Evolutionary conservation across 2,797 vertebrate species (phyloP).

Genomic region (Lithobates pipiens): DNA sequence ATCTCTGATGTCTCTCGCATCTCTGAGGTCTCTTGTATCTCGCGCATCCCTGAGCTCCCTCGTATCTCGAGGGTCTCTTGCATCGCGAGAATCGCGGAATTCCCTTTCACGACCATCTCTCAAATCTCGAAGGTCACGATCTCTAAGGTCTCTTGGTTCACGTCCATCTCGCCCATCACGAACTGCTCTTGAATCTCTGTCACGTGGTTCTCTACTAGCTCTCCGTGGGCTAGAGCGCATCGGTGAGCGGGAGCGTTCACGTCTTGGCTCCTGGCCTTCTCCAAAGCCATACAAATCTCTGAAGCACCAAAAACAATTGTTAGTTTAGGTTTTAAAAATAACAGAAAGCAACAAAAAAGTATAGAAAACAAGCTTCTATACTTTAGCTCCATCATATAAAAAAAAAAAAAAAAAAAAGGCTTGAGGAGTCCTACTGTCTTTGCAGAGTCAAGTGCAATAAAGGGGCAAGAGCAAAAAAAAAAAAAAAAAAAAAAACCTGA

Average conservation of each 20-base stretch:
- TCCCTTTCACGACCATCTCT: constrained; percentile 74
- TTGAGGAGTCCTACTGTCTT: too few relatives aligned
- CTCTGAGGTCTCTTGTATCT: constrained; percentile 81
- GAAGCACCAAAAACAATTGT: constrained; percentile 65
- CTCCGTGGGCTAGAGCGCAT: constrained; percentile 80
- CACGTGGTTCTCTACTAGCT: constrained; percentile 83
- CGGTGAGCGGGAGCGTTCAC: constrained; percentile 77
- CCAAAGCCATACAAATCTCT: constrained; percentile 78
- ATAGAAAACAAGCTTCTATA: too few relatives aligned
- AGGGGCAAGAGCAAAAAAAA: background rate
- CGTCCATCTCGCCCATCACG: constrained; percentile 80
- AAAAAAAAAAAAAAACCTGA: background rate
- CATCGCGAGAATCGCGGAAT: constrained; percentile 80
- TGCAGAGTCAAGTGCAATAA: too few relatives aligned
- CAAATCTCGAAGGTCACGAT: constrained; percentile 71
- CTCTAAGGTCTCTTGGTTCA: constrained; percentile 77
- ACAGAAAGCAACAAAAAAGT: background rate
- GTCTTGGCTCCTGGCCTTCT: constrained; percentile 75
- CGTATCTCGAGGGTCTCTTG: constrained; percentile 78
- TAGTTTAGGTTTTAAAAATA: background rate
- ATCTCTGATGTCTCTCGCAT: constrained; percentile 74
- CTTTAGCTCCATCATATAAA: background rate
- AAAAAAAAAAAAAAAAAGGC: background rate
- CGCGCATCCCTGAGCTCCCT: constrained; percentile 80
- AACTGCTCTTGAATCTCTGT: constrained; percentile 78